Evolutionary conservation across 92 coral and sea anemone species (phyloP), one percentile per base, ranked within the genome.

Genomic region (Zoanthus solanderi): DNA sequence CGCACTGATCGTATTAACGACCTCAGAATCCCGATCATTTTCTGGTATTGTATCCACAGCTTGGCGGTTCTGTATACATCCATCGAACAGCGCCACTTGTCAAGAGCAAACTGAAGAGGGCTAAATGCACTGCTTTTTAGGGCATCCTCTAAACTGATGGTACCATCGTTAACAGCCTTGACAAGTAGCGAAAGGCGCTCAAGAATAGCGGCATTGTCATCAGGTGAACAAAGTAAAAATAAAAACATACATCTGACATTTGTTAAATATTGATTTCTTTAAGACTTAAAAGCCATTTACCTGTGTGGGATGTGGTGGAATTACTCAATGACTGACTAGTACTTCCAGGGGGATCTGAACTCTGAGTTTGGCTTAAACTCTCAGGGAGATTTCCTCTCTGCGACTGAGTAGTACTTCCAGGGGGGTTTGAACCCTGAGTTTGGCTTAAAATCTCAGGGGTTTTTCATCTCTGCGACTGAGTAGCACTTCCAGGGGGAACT

Each of bases 121-220:
- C 58, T 68, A 31, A 83, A 53, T 16, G 80, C 78, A 83, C 61
- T 83, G 60, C 87, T 83, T 76, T 83, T 57, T n/a, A 83, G 87
- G 56, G 87, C 87, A 45, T 83, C 61, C 29, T 83, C 44, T 52
- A 71, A 34, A 76, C 79, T 83, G 23, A 69, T 50, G 29, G 37
- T 71, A 5, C 72, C 78, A 52, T 80, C 85, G 15, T 80, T 11
- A n/a, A 80, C 79, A 37, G 76, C 87, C 37, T 83, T 83, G 78
- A 67, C 87, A 6, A 44, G 46, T n/a, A 66, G 58, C 28, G 57
- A 54, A 37, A 85, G 10, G 29, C 89, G 86, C 46, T 37, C 50
- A 58, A 85, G 69, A 52, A 75, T 66, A 44, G 68, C 69, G 53
- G 87, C 63, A 44, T 42, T 83, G 50, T 83, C 78, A 17, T 83